A percentile compares a stretch with the other conserved stretches of the same genome.
Evolutionary conservation across 1,140 invertebrate genomes (phyloP).

Genomic region (Asobara japonica): DNA sequence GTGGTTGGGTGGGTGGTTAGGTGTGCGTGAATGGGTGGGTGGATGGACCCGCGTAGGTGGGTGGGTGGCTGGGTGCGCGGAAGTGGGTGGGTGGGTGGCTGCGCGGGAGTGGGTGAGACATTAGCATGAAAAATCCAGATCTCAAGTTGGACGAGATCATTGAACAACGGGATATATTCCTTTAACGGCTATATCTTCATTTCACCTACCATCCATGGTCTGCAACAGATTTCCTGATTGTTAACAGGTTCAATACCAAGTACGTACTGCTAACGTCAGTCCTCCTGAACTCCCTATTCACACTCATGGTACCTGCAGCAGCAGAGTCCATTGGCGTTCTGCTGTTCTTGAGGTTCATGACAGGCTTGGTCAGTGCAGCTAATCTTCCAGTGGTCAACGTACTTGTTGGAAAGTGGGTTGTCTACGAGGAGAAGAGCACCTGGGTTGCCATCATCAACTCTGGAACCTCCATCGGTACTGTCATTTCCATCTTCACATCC

Average conservation of each 20-base stretch:
- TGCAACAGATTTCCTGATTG: neutral
- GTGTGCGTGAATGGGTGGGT: too few relatives aligned
- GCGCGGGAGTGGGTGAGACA: too few relatives aligned
- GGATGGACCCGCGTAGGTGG: too few relatives aligned
- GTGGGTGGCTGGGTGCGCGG: too few relatives aligned
- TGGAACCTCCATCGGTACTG: slow-evolving; percentile 79
- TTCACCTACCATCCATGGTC: neutral
- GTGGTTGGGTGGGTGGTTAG: too few relatives aligned
- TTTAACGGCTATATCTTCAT: too few relatives aligned
- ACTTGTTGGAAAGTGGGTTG: slow-evolving; percentile 59
- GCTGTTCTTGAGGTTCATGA: slow-evolving; percentile 67
- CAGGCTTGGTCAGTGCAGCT: slow-evolving; percentile 69
- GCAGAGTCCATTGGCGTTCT: slow-evolving; percentile 67
- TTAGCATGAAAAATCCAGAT: too few relatives aligned
- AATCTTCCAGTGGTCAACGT: slow-evolving; percentile 62
- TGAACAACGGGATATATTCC: too few relatives aligned
- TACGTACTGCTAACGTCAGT: slow-evolving; percentile 83
- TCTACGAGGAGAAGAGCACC: slow-evolving; percentile 61
- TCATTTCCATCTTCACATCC: slow-evolving; percentile 77
- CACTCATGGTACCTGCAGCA: slow-evolving; percentile 72
- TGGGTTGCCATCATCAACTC: slow-evolving; percentile 73
- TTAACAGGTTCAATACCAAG: slow-evolving; percentile 76
- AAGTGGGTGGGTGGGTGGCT: too few relatives aligned
- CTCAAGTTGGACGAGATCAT: too few relatives aligned
- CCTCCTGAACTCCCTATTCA: slow-evolving; percentile 78